phyloP scores from a whole-genome alignment of 53 echinoderm and acorn worm genomes.

The Mesocentrotus franciscanus region DNA sequence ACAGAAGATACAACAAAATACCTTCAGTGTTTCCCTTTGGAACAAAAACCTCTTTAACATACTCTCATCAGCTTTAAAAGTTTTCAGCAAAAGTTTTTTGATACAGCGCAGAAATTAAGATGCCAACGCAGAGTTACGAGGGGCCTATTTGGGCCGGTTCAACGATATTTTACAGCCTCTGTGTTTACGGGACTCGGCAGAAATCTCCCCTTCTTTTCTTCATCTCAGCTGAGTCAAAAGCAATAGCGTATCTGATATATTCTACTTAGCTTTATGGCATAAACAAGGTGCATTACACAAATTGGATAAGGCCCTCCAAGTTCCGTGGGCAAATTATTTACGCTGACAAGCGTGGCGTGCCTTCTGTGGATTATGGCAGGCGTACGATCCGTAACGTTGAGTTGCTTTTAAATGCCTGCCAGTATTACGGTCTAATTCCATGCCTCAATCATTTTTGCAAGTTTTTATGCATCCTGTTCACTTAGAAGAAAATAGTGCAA shows the following conservation, averaged over 20 bases:
- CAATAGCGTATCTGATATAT: slow-evolving; percentile 10
- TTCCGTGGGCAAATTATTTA: slow-evolving; percentile 24
- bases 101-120: not conserved
- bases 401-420: slow-evolving; percentile 23
- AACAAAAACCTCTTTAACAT: not conserved
- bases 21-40: not conserved
- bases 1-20: not conserved
- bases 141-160: not conserved
- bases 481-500: not conserved
- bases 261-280: slow-evolving; percentile 41
- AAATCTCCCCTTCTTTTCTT: not conserved
- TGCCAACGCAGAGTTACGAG: not conserved
- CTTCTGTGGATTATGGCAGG: slow-evolving; percentile 17
- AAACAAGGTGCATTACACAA: slow-evolving; percentile 55
- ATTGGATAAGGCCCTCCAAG: slow-evolving; percentile 53
- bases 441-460: not conserved
- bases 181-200: not conserved
- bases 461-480: not conserved
- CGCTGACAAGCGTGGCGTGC: slow-evolving; percentile 34
- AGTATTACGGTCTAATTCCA: not conserved
- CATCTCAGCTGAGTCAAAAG: slow-evolving; percentile 1
- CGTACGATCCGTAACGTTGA: not conserved
- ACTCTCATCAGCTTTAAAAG: not conserved
- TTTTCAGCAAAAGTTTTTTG: not conserved
- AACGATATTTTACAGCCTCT: slow-evolving; percentile 1